Percentiles rank a stretch among this genome's conserved stretches.
Evolutionary conservation across 1,140 invertebrate genomes (phyloP).

Genomic region (Lepidurus couesii): DNA sequence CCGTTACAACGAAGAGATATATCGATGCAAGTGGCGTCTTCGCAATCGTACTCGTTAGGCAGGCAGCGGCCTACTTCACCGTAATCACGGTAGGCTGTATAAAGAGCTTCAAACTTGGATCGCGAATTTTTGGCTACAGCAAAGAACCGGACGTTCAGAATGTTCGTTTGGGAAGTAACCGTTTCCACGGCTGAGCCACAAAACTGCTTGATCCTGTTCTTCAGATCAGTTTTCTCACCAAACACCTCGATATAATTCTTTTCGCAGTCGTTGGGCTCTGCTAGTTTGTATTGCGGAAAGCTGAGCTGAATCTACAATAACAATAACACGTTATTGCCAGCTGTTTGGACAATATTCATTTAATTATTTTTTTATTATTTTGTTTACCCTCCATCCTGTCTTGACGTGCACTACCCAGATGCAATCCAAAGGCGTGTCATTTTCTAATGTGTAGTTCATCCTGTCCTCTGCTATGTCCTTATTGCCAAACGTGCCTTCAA

Average conservation of each 20-base stretch:
- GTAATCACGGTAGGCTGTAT: constrained; percentile 62
- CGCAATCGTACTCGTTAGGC: constrained; percentile 69
- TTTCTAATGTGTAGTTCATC: constrained; percentile 48
- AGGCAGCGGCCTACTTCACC: constrained; percentile 41
- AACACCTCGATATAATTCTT: constrained; percentile 74
- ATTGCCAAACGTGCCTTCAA: constrained; percentile 52
- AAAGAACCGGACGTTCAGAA: constrained; percentile 64
- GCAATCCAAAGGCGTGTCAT: constrained; percentile 64
- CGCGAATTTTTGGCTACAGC: constrained; percentile 57
- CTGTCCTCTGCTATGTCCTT: constrained; percentile 52
- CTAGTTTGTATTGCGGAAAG: constrained; percentile 61
- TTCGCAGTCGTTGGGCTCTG: constrained; percentile 74
- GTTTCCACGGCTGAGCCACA: constrained; percentile 73
- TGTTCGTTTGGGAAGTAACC: constrained; percentile 54
- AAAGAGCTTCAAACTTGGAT: constrained; percentile 62
- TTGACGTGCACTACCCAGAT: constrained; percentile 69
- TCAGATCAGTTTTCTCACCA: constrained; percentile 57
- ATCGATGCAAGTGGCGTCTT: constrained; percentile 76
- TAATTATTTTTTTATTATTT: constrained; percentile 33
- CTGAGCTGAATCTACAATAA: constrained; percentile 60
- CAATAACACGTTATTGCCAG: constrained; percentile 30
- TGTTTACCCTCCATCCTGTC: constrained; percentile 58
- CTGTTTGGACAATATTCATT: background rate
- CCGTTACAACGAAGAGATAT: constrained; percentile 63
- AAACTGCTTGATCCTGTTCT: constrained; percentile 57